Evolutionary conservation across 92 coral and sea anemone species (phyloP).

Genomic region (Micromussa lordhowensis): DNA sequence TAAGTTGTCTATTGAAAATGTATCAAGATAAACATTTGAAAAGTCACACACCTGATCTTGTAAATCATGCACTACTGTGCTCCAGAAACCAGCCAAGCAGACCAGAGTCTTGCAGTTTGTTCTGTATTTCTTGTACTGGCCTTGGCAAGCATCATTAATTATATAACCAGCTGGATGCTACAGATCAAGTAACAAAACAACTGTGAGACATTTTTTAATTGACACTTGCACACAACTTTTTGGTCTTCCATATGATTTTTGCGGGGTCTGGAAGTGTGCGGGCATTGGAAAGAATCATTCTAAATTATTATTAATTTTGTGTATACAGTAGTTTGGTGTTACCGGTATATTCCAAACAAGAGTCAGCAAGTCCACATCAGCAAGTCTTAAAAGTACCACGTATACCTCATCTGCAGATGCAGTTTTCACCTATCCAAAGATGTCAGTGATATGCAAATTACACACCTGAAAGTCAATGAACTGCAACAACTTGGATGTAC

Average conservation of each 20-base stretch:
- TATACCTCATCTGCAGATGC: neutral
- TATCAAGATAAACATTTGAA: neutral
- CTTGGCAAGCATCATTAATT: slow-evolving; percentile 96
- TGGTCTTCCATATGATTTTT: no score
- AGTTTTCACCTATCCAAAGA: neutral
- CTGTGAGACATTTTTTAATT: neutral
- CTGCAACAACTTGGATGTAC: slow-evolving; percentile 81
- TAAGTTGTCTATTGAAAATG: neutral
- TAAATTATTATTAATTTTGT: no score
- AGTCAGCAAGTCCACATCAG: neutral
- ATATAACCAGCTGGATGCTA: slow-evolving; percentile 94
- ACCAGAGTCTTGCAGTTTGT: slow-evolving; percentile 89
- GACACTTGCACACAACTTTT: no score
- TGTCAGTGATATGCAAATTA: neutral
- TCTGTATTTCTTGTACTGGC: slow-evolving; percentile 81
- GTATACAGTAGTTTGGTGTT: neutral
- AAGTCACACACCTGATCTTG: slow-evolving; percentile 67
- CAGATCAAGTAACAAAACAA: neutral
- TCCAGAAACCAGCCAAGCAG: slow-evolving; percentile 95
- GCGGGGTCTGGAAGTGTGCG: neutral
- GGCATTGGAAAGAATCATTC: no score
- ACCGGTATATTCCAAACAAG: neutral
- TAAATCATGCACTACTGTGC: slow-evolving; percentile 70
- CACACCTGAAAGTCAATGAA: slow-evolving; percentile 81
- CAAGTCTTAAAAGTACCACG: neutral